Base-by-base conservation (phyloP, 2,888 invertebrate species). In the Chesias legatella region DNA sequence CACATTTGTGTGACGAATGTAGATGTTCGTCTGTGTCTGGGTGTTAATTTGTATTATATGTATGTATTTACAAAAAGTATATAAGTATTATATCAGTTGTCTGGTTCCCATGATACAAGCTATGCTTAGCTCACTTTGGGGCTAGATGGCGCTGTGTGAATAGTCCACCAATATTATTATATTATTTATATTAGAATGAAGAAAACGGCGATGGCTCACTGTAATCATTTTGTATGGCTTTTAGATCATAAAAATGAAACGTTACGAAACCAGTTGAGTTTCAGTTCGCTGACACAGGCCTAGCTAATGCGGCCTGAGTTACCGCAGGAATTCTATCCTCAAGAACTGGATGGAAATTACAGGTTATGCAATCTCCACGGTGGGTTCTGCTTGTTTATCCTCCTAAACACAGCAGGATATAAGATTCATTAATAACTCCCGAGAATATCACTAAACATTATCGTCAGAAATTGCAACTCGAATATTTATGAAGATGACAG, bases 361-460 rank as follows among this genome's bases (percentile, higher is more conserved):
- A 34, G 42, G 48, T 43, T 48, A 30, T 27, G 43, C 46, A 54
- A 54, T 38, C 17, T 47, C 33, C 20, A 29, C 32, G 36, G 39
- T 34, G 30, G 28, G 28, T 46, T 23, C 35, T 43, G 45, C 43
- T 31, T 26, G 33, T 40, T 37, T 44, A 44, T 40, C 29, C 25
- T n/a, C 34, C n/a, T 22, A 7, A 45, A 40, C 40, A 26, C 11
- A 33, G 8, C 7, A 35, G 45, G 32, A 28, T 36, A 40, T 34
- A 27, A 25, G 28, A 32, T 36, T 29, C 28, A 39, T 40, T 45
- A 29, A 45, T 36, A 35, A 31, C 31, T 32, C 10, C n/a, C 23
- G 22, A n/a, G 29, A 29, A 8, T 21, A 7, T 22, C 22, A 22
- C 4, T 7, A 7, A 5, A 6, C 3, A 1, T 6, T 1, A 22